Percentiles rank a stretch among this genome's conserved stretches.
phyloP scores from a whole-genome alignment of 2,113 vertebrate genomes.

The Uropsilus gracilis region DNA sequence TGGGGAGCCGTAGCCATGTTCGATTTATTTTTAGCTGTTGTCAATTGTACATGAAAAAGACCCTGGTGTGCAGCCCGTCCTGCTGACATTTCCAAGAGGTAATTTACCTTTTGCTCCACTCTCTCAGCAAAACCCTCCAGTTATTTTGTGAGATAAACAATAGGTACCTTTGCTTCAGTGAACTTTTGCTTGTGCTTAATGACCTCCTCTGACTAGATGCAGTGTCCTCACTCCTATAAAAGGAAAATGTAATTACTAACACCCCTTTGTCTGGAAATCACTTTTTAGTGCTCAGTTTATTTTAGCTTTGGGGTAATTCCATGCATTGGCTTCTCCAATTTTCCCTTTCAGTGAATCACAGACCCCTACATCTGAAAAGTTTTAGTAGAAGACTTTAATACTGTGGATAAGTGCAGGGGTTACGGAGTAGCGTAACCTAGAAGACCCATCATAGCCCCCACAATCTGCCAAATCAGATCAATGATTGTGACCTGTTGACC shows the following conservation, averaged over 20 bases:
- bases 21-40: slow-evolving; percentile 64
- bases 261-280: slow-evolving; percentile 2
- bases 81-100: slow-evolving; percentile 65
- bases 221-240: not conserved
- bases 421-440: not conserved
- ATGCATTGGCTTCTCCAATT: not conserved
- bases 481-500: not conserved
- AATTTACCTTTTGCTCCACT: slow-evolving; percentile 45
- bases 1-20: slow-evolving; percentile 22
- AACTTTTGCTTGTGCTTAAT: slow-evolving; percentile 60
- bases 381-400: not conserved
- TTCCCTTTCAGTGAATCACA: not conserved
- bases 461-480: not conserved
- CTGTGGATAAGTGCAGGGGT: not conserved
- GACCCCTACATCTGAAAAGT: not conserved
- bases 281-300: not conserved
- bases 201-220: slow-evolving; percentile 33
- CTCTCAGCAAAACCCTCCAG: slow-evolving; percentile 18
- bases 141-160: slow-evolving; percentile 62
- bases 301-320: not conserved
- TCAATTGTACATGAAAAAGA: slow-evolving; percentile 68
- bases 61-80: slow-evolving; percentile 25
- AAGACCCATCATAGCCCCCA: not conserved
- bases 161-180: slow-evolving; percentile 59
- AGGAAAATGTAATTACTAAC: slow-evolving; percentile 24